These are phyloP conservation scores for Mohoua ochrocephala DNA, from an alignment of 2,113 vertebrate genomes.

Conservation along the genomic window DNA sequence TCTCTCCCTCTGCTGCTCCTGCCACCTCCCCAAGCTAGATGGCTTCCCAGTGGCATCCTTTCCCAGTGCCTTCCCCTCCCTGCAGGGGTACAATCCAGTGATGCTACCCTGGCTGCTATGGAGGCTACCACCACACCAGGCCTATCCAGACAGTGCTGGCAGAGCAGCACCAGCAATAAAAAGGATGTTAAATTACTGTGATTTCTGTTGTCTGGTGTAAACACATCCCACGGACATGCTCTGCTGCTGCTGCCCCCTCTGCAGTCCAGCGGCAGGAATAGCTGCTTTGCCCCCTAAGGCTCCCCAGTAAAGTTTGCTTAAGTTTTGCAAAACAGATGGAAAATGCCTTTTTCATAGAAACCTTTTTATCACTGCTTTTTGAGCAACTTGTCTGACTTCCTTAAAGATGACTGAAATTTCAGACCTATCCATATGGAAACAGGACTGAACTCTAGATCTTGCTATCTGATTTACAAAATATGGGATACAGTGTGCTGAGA, in stretches of 20 bases:
- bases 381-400: neutral
- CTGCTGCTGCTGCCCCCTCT: neutral
- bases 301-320: neutral
- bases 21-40: neutral
- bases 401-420: neutral
- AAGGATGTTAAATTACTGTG: neutral
- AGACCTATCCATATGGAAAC: neutral
- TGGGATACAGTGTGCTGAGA: neutral
- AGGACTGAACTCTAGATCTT: neutral
- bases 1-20: neutral
- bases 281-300: neutral
- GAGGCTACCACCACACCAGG: neutral
- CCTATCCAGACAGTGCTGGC: rapidly evolving
- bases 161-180: neutral
- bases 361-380: neutral
- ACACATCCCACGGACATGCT: neutral
- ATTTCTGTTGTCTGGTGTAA: neutral
- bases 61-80: neutral
- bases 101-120: neutral
- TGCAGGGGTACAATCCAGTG: rapidly evolving
- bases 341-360: neutral
- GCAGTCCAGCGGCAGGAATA: neutral
- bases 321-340: neutral
- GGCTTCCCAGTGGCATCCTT: neutral
- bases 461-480: neutral